Percentiles rank a stretch among this genome's conserved stretches.
Evolutionary conservation across 2,797 vertebrate species (phyloP).

Genomic region (Pangasius mekongensis): DNA sequence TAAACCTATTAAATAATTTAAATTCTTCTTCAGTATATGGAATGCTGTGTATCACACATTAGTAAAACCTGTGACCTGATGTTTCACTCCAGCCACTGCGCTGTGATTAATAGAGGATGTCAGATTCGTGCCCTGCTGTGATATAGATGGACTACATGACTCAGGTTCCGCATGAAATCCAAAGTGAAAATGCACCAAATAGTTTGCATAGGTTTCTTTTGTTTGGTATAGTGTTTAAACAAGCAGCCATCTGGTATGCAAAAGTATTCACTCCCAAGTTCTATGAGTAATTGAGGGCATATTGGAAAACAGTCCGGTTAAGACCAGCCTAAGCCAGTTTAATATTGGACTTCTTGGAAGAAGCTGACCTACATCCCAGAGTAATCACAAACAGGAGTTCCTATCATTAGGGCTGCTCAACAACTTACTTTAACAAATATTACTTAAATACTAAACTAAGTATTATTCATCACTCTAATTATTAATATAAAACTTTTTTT

Average conservation of each 20-base stretch:
- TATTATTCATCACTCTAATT: no score
- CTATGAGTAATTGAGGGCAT: slow-evolving; percentile 12
- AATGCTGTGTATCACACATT: not conserved
- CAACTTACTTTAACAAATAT: not conserved
- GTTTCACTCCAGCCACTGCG: not conserved
- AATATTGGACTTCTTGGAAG: not conserved
- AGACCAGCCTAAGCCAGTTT: not conserved
- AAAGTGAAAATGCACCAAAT: not conserved
- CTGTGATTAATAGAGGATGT: slow-evolving; percentile 2
- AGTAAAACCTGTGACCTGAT: not conserved
- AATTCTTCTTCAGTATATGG: not conserved
- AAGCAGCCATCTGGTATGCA: not conserved
- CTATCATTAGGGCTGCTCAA: not conserved
- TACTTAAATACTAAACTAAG: not conserved
- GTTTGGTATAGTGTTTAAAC: not conserved
- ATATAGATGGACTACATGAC: not conserved
- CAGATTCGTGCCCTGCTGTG: not conserved
- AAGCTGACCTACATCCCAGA: not conserved
- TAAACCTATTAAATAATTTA: not conserved
- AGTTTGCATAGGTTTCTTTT: not conserved
- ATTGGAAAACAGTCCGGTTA: not conserved
- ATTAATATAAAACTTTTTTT: not conserved
- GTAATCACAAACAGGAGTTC: not conserved
- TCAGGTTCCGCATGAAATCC: not conserved
- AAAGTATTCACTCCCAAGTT: not conserved